phyloP scores from a whole-genome alignment of 2,888 invertebrate species.

The Lasioglossum zephyrum region DNA sequence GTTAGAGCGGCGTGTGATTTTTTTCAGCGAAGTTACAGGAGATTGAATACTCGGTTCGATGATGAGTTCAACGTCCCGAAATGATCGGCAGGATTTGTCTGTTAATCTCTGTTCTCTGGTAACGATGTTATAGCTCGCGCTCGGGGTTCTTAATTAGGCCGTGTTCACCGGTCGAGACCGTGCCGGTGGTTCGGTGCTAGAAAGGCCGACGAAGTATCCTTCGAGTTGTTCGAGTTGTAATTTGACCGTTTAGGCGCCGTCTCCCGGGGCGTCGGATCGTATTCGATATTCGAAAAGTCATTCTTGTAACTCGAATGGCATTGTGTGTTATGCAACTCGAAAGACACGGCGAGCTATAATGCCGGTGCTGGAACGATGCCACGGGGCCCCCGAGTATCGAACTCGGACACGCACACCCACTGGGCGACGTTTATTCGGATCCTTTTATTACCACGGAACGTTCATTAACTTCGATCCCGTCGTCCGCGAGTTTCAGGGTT shows the following conservation, averaged over 20 bases:
- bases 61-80: background rate
- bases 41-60: background rate
- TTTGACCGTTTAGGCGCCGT: slow-evolving; percentile 78
- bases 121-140: background rate
- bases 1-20: background rate
- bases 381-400: slow-evolving; percentile 4
- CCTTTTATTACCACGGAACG: slow-evolving; percentile 21
- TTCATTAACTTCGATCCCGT: slow-evolving; percentile 23
- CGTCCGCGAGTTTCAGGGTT: background rate
- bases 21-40: background rate
- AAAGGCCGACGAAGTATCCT: background rate
- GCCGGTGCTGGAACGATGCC: slow-evolving; percentile 14
- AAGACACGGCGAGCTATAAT: slow-evolving; percentile 20
- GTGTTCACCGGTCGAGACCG: background rate
- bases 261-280: slow-evolving; percentile 79
- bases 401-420: slow-evolving; percentile 13
- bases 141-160: slow-evolving; percentile 4
- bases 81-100: background rate
- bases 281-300: slow-evolving; percentile 80
- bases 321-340: slow-evolving; percentile 64
- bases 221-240: slow-evolving; percentile 74
- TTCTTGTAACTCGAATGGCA: slow-evolving; percentile 79
- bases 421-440: slow-evolving; percentile 32
- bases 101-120: background rate
- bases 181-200: background rate